These are phyloP conservation scores for Dromiciops gliroides DNA, from an alignment of 2,113 vertebrate species.

Conservation along the genomic window DNA sequence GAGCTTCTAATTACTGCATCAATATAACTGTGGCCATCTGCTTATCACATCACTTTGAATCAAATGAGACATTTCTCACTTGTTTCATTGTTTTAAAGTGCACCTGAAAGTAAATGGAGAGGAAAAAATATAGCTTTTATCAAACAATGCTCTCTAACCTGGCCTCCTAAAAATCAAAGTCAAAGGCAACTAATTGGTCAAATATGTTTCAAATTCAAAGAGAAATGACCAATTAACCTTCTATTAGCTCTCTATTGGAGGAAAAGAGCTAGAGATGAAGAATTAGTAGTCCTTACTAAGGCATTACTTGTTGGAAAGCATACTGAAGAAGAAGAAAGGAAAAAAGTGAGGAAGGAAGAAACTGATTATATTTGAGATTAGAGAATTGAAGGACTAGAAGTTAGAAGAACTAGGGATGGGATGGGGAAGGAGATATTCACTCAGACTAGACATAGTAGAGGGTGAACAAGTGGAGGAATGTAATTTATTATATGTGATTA, in stretches of 20 bases:
- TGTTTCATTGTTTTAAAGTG: conserved; percentile 60
- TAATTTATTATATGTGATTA: conserved; percentile 52
- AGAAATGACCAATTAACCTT: conserved; percentile 79
- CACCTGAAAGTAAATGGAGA: conserved; percentile 42
- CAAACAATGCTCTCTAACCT: conserved; percentile 41
- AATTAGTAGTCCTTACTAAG: conserved; percentile 58
- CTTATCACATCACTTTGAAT: conserved; percentile 63
- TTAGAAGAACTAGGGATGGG: conserved; percentile 56
- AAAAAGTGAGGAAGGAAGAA: background rate
- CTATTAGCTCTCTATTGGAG: conserved; percentile 39
- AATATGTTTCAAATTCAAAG: conserved; percentile 72
- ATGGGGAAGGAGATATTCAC: background rate
- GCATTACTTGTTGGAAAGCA: conserved; percentile 67
- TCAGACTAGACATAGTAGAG: background rate
- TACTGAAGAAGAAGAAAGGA: conserved; percentile 39
- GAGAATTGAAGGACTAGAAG: conserved; percentile 51
- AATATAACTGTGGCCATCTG: background rate
- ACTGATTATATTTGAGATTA: conserved; percentile 59
- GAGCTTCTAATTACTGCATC: conserved; percentile 30
- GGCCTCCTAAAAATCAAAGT: conserved; percentile 74
- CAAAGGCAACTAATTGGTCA: conserved; percentile 72
- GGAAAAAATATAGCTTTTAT: conserved; percentile 44
- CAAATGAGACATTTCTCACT: conserved; percentile 53
- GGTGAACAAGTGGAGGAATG: conserved; percentile 2
- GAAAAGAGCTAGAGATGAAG: conserved; percentile 57